phyloP scores from a whole-genome alignment of 1,140 invertebrate genomes.

The Drosophila seguyi region DNA sequence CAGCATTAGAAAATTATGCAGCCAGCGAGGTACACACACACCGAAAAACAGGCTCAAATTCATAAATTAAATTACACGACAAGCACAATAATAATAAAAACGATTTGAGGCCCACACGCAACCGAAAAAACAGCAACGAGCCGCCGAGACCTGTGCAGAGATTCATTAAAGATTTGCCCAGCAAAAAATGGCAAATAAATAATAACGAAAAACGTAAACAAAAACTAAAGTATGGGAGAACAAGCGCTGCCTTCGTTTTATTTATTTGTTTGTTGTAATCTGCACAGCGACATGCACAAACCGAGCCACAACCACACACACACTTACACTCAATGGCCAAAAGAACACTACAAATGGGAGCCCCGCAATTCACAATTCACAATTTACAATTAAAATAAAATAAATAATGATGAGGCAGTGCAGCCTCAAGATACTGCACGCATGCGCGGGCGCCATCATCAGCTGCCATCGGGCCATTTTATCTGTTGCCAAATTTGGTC shows the following conservation, averaged over 20 bases:
- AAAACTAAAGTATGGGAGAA: conserved; percentile 17
- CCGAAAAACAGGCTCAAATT: conserved; percentile 70
- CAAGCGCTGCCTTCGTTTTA: conserved; percentile 50
- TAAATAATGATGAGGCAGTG: conserved; percentile 74
- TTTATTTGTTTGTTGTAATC: conserved; percentile 82
- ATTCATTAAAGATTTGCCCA: conserved; percentile 59
- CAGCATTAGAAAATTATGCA: conserved; percentile 83
- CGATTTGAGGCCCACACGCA: conserved; percentile 81
- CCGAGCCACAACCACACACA: conserved; percentile 24
- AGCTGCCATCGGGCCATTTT: conserved; percentile 62
- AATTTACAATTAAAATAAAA: conserved; percentile 69
- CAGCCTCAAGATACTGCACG: conserved; percentile 52
- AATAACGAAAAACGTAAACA: conserved; percentile 29
- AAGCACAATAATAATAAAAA: conserved; percentile 84
- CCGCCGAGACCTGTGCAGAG: conserved; percentile 40
- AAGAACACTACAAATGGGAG: conserved; percentile 21
- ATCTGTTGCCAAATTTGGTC: conserved; percentile 78
- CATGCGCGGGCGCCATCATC: conserved; percentile 82
- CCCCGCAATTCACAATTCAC: conserved; percentile 21
- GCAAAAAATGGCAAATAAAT: conserved; percentile 47
- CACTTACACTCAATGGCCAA: background rate
- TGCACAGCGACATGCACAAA: conserved; percentile 75
- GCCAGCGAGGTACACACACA: conserved; percentile 51
- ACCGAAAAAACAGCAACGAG: conserved; percentile 29
- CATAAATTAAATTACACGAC: conserved; percentile 84